Conservation (phyloP, 2,113 vertebrate genomes). For the Microcebus griseorufus region DNA sequence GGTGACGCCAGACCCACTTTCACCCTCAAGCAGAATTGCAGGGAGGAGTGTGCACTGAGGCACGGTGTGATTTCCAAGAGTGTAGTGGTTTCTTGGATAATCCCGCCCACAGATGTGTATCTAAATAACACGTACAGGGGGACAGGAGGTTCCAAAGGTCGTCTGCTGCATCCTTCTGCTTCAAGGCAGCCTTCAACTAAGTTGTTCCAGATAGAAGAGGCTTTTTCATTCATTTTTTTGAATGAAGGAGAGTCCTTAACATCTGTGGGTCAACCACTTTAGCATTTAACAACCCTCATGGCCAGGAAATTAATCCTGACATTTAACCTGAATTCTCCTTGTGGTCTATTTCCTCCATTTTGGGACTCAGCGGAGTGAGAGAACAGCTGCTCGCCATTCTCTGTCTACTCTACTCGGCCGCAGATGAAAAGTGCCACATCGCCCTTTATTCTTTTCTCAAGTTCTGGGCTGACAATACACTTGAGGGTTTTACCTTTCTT, state of each 20-base stretch:
- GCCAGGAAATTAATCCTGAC: slow-evolving; percentile 55
- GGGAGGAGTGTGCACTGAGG: fast-evolving
- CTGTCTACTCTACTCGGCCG: neutral
- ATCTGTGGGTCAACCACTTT: slow-evolving; percentile 35
- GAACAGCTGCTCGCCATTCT: slow-evolving; percentile 10
- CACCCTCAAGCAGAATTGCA: neutral
- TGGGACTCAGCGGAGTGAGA: neutral
- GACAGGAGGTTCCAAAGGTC: neutral
- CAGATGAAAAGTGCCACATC: neutral
- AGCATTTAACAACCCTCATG: neutral
- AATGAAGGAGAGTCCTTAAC: neutral
- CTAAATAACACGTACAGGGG: neutral
- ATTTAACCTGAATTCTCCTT: slow-evolving; percentile 46
- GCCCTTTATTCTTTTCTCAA: neutral
- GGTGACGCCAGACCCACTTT: neutral
- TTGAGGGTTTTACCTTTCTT: neutral
- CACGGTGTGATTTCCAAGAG: neutral
- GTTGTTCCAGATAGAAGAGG: neutral
- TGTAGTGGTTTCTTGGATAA: neutral
- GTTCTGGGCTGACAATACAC: neutral
- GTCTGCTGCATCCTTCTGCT: neutral
- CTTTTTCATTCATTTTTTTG: slow-evolving; percentile 25
- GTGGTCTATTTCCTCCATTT: slow-evolving; percentile 44
- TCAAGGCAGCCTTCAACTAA: neutral
- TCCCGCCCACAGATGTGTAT: neutral